Percentiles rank a stretch among this genome's conserved stretches.
Evolutionary conservation across 2,113 vertebrate genomes (phyloP).

Genomic region (Xiphias gladius): DNA sequence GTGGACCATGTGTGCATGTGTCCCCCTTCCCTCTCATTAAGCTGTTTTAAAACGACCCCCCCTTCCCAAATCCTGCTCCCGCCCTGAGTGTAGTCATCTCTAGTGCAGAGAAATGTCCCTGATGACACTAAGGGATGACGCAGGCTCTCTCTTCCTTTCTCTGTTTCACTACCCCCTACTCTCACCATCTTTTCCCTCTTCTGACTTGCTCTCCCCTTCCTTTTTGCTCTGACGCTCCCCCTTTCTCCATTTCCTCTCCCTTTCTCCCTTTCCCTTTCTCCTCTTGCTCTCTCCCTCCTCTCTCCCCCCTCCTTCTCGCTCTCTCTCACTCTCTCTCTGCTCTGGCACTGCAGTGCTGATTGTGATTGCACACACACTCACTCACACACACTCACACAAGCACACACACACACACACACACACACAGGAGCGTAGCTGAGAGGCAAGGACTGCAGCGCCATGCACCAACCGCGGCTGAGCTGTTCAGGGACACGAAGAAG

Average conservation of each 20-base stretch:
- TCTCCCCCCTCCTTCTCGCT: conserved; percentile 27
- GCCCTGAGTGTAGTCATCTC: conserved; percentile 82
- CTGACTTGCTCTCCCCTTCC: conserved; percentile 58
- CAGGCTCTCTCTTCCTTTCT: conserved; percentile 75
- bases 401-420: conserved; percentile 32
- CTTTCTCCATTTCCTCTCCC: conserved; percentile 67
- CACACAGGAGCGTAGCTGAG: conserved; percentile 78
- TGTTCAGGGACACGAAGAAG: conserved; percentile 70
- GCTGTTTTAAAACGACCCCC: conserved; percentile 69
- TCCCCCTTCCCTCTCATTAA: conserved; percentile 75
- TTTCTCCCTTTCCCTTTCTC: conserved; percentile 15
- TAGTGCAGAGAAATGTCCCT: conserved; percentile 84
- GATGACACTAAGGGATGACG: conserved; percentile 83
- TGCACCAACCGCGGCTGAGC: conserved; percentile 86
- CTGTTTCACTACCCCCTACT: conserved; percentile 54
- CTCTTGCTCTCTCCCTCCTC: conserved; percentile 17
- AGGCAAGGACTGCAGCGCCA: conserved; percentile 87
- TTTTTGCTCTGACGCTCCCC: conserved; percentile 59
- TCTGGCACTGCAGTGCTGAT: conserved; percentile 85
- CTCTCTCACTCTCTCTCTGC: conserved; percentile 69
- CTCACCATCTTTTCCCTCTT: conserved; percentile 71
- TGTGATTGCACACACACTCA: conserved; percentile 80
- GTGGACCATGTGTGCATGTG: conserved; percentile 71
- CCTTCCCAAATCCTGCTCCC: conserved; percentile 68
- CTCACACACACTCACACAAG: conserved; percentile 17